Evolutionary conservation across 2,888 invertebrate genomes (phyloP), one percentile per base, ranked within the genome.

Genomic region (Charanyca ferruginea): DNA sequence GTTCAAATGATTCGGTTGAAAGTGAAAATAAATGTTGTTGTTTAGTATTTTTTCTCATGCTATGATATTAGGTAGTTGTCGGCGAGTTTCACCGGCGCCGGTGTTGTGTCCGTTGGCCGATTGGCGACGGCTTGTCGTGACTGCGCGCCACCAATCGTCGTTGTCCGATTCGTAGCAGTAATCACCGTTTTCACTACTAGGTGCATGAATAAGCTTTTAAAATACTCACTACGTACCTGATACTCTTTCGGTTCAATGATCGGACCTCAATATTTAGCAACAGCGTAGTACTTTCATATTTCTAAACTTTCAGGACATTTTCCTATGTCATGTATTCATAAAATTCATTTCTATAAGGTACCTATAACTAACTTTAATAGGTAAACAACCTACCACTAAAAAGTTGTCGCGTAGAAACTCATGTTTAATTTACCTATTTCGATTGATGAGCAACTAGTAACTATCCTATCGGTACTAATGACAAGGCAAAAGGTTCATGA

Each of bases 51-150:
- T 82, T 84, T 74, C 70, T 77, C 75, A 77, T 79, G 80, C 77
- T 61, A 77, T 77, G 67, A 69, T 79, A 61, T 11, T n/a, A 6
- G 11, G 20, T 48, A 48, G 65, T 68, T 66, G 71, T 52, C 53
- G 45, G 45, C 35, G 83, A 88, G 87, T 91, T 92, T 92, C 91
- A 85, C 89, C 84, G 75, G 83, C 83, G 84, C 81, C 84, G 75
- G 81, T 85, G 83, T 83, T 83, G 79, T 83, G 79, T 84, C 80
- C 70, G 79, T 81, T 83, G 83, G 66, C 77, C 84, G 84, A 88
- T 91, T 91, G 80, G 89, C 76, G 68, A 73, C 81, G 74, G 66
- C 75, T 81, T 9, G 32, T 32, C 80, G 82, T 81, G 79, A 80
- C 66, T 77, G 65, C 35, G 70, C 73, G 53, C 75, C 65, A 70